Conservation (phyloP, 1,140 invertebrate genomes). For the Apis florea region DNA sequence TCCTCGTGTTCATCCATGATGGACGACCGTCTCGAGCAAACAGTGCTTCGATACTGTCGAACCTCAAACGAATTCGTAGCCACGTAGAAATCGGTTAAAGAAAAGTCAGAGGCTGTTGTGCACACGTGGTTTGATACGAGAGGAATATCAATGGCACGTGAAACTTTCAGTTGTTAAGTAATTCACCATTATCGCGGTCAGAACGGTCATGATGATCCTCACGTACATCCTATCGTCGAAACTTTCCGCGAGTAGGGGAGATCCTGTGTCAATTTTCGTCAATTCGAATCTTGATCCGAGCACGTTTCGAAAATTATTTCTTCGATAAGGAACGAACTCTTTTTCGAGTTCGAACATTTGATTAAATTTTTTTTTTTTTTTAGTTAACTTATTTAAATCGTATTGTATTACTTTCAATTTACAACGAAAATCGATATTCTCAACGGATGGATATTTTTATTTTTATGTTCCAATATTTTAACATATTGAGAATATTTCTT, state of each 20-base stretch:
- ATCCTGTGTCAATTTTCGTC: background rate
- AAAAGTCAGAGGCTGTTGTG: constrained; percentile 31
- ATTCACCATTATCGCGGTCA: constrained; percentile 58
- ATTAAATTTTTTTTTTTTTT: too few species aligned
- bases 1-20: background rate
- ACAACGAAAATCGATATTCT: too few species aligned
- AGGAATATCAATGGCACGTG: constrained; percentile 72
- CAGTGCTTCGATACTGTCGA: background rate
- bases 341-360: too few species aligned
- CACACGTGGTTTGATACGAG: constrained; percentile 32
- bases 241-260: background rate
- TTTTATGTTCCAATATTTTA: too few species aligned
- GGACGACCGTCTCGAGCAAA: background rate
- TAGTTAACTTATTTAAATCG: too few species aligned
- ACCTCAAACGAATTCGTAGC: background rate
- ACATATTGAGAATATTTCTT: too few species aligned
- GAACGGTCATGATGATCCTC: background rate
- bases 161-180: constrained; percentile 75
- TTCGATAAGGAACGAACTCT: background rate
- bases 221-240: constrained; percentile 11
- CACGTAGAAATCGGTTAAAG: constrained; percentile 55
- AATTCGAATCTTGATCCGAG: background rate
- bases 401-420: too few species aligned
- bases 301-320: background rate
- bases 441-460: too few species aligned